Conservation (phyloP, 2,888 invertebrate genomes). For the Rhagonycha lutea region DNA sequence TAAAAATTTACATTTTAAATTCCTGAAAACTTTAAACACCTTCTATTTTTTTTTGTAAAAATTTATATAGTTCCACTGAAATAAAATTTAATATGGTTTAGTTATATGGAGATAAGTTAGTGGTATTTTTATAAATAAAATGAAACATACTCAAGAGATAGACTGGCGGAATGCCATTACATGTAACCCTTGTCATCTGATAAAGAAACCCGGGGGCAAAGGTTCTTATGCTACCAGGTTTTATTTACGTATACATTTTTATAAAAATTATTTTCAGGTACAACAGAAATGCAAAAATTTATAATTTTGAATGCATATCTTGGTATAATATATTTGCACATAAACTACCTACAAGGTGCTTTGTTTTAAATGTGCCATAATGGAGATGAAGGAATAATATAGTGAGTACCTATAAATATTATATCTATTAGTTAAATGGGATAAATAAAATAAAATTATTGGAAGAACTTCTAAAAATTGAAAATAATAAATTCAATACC, state of each 20-base stretch:
- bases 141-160: conserved; percentile 26
- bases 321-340: not conserved
- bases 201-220: conserved; percentile 48
- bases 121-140: conserved; percentile 29
- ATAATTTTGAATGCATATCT: not conserved
- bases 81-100: conserved; percentile 42
- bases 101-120: conserved; percentile 36
- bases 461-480: no score
- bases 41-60: conserved; percentile 5
- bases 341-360: not conserved
- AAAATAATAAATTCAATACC: no score
- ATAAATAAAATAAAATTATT: no score
- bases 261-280: not conserved
- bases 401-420: no score
- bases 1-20: not conserved
- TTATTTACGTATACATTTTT: not conserved
- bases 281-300: not conserved
- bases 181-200: conserved; percentile 52
- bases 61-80: conserved; percentile 29
- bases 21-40: not conserved
- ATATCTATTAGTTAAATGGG: no score
- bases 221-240: conserved; percentile 37
- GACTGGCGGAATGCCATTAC: conserved; percentile 52
- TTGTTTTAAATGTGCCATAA: not conserved
- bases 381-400: not conserved